Conservation (phyloP, 2,888 invertebrate species). For the Euplagia quadripunctaria region DNA sequence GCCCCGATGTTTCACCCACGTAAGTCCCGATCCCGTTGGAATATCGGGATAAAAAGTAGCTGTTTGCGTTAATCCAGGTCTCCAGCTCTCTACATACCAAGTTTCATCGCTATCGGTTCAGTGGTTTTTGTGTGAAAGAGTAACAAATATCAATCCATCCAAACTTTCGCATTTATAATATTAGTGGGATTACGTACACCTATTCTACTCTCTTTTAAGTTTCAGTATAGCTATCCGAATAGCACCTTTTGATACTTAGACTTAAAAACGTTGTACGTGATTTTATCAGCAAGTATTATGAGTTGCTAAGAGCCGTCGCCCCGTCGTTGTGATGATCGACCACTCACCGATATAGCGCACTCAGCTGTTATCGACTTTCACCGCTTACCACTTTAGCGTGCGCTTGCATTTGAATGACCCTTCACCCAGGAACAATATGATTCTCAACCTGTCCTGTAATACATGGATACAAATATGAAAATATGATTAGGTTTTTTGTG, state of each 20-base stretch:
- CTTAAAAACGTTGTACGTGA: conserved; percentile 48
- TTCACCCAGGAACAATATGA: conserved; percentile 54
- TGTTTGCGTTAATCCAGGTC: too few relatives aligned
- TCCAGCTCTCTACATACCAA: too few relatives aligned
- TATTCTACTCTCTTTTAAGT: not conserved
- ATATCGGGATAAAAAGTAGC: too few relatives aligned
- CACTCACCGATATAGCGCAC: conserved; percentile 73
- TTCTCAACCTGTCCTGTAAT: conserved; percentile 41
- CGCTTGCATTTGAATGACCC: conserved; percentile 51
- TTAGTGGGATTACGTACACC: not conserved
- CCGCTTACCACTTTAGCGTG: conserved; percentile 56
- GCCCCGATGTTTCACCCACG: too few relatives aligned
- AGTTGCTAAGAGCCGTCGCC: conserved; percentile 34
- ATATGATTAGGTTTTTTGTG: not conserved
- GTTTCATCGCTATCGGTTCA: too few relatives aligned
- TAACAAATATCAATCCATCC: too few relatives aligned
- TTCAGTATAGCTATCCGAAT: not conserved
- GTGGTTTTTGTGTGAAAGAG: too few relatives aligned
- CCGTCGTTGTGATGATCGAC: conserved; percentile 75
- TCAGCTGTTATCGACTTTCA: conserved; percentile 76
- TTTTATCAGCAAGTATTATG: conserved; percentile 53
- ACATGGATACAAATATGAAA: not conserved
- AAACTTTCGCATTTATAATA: too few relatives aligned
- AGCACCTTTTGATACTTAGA: conserved; percentile 20
- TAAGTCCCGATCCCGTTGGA: too few relatives aligned